Percentiles rank a stretch among this genome's conserved stretches.
Evolutionary conservation across 2,888 invertebrate genomes (phyloP).

Genomic region (Nomada hirtipes): DNA sequence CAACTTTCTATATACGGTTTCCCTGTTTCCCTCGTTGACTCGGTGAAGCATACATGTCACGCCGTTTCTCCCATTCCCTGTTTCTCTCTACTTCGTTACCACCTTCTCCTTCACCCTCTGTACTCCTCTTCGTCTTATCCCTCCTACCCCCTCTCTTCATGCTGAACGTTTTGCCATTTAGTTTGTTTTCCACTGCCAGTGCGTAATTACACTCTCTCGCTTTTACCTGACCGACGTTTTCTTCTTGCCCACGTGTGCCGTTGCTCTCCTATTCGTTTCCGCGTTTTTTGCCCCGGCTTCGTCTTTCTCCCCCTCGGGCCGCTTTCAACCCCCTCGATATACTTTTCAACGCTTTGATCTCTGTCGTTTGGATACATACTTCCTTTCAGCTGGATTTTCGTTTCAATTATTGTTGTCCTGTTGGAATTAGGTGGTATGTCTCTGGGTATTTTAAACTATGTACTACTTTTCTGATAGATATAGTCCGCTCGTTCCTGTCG

Average conservation of each 20-base stretch:
- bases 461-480: no score
- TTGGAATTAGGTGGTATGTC: background rate
- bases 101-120: slow-evolving; percentile 11
- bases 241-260: slow-evolving; percentile 67
- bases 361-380: background rate
- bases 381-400: slow-evolving; percentile 30
- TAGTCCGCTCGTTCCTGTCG: no score
- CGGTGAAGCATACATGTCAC: slow-evolving; percentile 63
- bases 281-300: slow-evolving; percentile 67
- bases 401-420: slow-evolving; percentile 54
- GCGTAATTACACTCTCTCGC: slow-evolving; percentile 82
- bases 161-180: slow-evolving; percentile 71
- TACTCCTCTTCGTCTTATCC: slow-evolving; percentile 11
- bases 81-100: slow-evolving; percentile 33
- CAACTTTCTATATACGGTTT: slow-evolving; percentile 34
- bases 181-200: slow-evolving; percentile 82
- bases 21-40: slow-evolving; percentile 59
- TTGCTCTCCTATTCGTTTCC: slow-evolving; percentile 72
- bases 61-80: slow-evolving; percentile 68
- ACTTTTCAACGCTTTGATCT: slow-evolving; percentile 1
- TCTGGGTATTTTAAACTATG: background rate
- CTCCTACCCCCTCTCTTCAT: slow-evolving; percentile 5
- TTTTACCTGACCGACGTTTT: slow-evolving; percentile 77
- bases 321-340: background rate
- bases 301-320: background rate